Evolutionary conservation across 2,113 vertebrate genomes (phyloP), one percentile per base, ranked within the genome.

Genomic region (Pitta sordida): DNA sequence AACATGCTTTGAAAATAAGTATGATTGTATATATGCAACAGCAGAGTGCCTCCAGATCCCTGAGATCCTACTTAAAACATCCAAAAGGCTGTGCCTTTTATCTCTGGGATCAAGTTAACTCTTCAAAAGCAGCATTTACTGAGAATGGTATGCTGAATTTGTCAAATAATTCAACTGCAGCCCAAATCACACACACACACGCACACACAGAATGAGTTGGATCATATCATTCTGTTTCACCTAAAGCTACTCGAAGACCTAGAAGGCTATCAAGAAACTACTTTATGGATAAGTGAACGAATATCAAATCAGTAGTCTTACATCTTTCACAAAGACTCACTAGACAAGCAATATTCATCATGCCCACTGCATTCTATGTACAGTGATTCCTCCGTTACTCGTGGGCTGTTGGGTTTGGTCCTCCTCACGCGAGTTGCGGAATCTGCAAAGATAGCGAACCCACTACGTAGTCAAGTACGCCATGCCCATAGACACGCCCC

Each of bases 1-100:
- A 88, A 70, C 27, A 53, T 3, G n/a, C 36, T 67, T 83, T 88
- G 44, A 93, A 91, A 86, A 71, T 30, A 79, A 68, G 16, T 52
- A 60, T 37, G 53, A 76, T 10, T 71, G 21, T 75, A 78, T 71
- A 92, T 75, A 70, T 51, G 18, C 39, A 84, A 76, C 22, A 79
- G 53, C 44, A 68, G 29, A 0, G 0, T 83, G 70, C 6, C 49
- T 75, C 74, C 43, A 6, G 44, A 75, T 84, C 24, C 44, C 77
- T 30, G 30, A 86, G 52, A 52, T 56, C 15, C 48, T 64, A 64
- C n/a, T 52, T 51, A 79, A 81, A 92, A 63, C 53, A 83, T 34
- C 82, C 53, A 76, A 70, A 78, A 84, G 34, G 26, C 11, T 80
- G 17, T 7, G 27, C 13, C 14, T 39, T 43, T 69, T 71, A 44